Evolutionary conservation across 2,797 vertebrate genomes (phyloP).

Genomic region (Microchirus variegatus): DNA sequence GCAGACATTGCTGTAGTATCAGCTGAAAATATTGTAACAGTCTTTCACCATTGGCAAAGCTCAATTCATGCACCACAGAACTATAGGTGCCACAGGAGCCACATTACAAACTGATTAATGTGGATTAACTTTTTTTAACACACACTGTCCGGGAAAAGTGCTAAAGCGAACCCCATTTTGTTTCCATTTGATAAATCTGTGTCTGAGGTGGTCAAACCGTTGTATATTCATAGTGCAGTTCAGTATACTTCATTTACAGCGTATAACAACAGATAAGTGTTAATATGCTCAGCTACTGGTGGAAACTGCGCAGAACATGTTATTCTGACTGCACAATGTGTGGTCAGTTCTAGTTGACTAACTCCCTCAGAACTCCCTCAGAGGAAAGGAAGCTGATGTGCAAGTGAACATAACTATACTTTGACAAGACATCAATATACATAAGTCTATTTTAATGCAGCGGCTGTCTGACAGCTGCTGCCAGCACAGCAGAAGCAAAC

Average conservation of each 20-base stretch:
- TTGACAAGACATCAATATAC: slow-evolving; percentile 73
- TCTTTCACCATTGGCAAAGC: too few relatives aligned
- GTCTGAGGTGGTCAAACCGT: too few relatives aligned
- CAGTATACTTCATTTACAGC: neutral
- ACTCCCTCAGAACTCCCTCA: slow-evolving; percentile 24
- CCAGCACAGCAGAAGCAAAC: slow-evolving; percentile 65
- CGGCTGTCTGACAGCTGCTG: slow-evolving; percentile 60
- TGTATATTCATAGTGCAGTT: neutral
- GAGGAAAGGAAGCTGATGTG: slow-evolving; percentile 47
- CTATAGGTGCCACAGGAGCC: too few relatives aligned
- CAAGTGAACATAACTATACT: slow-evolving; percentile 67
- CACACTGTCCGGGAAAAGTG: neutral
- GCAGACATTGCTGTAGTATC: neutral
- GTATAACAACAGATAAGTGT: neutral
- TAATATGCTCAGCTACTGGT: neutral
- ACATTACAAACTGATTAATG: neutral
- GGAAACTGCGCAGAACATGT: neutral
- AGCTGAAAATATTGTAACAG: neutral
- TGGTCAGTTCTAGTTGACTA: slow-evolving; percentile 24
- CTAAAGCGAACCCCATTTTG: neutral
- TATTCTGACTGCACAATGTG: slow-evolving; percentile 21
- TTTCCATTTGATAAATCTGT: neutral
- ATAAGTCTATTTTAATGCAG: slow-evolving; percentile 70
- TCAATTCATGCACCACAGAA: too few relatives aligned
- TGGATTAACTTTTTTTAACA: neutral